Evolutionary conservation across 2,113 vertebrate species (phyloP), one percentile per base, ranked within the genome.

Genomic region (Bettongia penicillata): DNA sequence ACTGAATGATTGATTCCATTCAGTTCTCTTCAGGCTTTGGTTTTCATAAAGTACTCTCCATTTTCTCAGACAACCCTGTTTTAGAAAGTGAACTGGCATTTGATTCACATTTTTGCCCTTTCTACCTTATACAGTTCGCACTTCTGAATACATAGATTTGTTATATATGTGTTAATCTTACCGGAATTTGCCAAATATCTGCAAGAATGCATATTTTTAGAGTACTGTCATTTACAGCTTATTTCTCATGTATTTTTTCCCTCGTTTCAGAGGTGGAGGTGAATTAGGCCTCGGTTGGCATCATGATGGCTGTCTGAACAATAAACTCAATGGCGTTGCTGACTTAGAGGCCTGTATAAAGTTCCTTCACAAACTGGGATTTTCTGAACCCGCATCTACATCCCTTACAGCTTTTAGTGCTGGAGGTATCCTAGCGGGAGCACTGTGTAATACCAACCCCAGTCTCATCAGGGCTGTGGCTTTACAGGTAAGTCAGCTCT

Each of bases 271-370:
- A 98, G 99, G 99, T 93, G 99, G 99, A 97, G 99, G 99, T 93
- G 99, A 99, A 98, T 96, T 98, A 28, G 99, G 99, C 93, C 99
- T 99, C 57, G 96, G 98, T 28, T 99, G 99, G 99, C 99, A 99
- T 55, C 98, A 98, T 95, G 99, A 98, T 90, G 99, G 99, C 90
- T 97, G 99, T 51, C 98, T 99, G 93, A 98, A 98, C 50, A 99
- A 99, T 95, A 99, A 99, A 98, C 98, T 96, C 92, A 99, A 98
- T 94, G 99, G 99, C 50, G 98, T 99, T 95, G 98, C 99, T 37
- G 99, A 99, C 97, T 99, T 99, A 55, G 96, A 98, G 93, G 99
- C 99, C 94, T 99, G 99, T 97, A 98, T 99, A 97, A 96, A 4
- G 94, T 98, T 98, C 68, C 99, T 99, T 93, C 99, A 99, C 53